These are phyloP conservation scores for Netelia fuscicornis DNA, from an alignment of 2,888 invertebrate genomes.

Conservation along the genomic window DNA sequence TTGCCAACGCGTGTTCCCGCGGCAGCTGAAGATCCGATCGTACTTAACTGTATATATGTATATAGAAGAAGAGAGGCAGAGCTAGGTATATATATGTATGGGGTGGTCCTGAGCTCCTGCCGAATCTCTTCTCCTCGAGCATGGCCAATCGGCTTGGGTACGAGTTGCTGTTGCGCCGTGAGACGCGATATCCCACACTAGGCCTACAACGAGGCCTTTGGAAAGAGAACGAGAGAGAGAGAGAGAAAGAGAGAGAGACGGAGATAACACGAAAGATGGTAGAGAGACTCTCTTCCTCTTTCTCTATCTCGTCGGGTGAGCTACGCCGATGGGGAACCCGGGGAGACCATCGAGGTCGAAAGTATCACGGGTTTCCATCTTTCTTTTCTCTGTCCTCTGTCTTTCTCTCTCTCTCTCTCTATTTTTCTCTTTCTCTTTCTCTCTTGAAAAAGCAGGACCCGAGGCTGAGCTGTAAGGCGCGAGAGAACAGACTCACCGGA, in stretches of 20 bases:
- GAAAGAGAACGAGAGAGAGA: slow-evolving; percentile 4
- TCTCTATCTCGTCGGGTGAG: not conserved
- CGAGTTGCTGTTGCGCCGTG: slow-evolving; percentile 54
- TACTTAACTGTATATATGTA: not conserved
- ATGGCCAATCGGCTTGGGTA: slow-evolving; percentile 55
- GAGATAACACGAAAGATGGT: slow-evolving; percentile 11
- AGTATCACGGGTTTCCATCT: slow-evolving; percentile 64
- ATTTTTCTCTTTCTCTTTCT: slow-evolving; percentile 1
- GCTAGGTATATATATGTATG: not conserved
- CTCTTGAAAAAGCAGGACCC: slow-evolving; percentile 27
- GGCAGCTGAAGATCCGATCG: slow-evolving; percentile 53
- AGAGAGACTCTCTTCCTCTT: not conserved
- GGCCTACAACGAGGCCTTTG: slow-evolving; percentile 2
- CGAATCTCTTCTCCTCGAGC: slow-evolving; percentile 47
- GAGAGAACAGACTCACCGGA: slow-evolving; percentile 56
- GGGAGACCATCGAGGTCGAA: slow-evolving; percentile 62
- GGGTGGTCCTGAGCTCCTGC: slow-evolving; percentile 55
- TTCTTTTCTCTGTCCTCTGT: not conserved
- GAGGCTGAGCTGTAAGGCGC: slow-evolving; percentile 40
- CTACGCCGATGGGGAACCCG: slow-evolving; percentile 53
- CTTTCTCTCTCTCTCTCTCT: slow-evolving; percentile 19
- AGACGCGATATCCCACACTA: slow-evolving; percentile 39
- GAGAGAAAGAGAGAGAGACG: not conserved
- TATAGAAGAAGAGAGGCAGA: too few species aligned
- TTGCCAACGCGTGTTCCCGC: slow-evolving; percentile 41